phyloP scores from a whole-genome alignment of 2,888 invertebrate genomes.

The Macrophya alboannulata region DNA sequence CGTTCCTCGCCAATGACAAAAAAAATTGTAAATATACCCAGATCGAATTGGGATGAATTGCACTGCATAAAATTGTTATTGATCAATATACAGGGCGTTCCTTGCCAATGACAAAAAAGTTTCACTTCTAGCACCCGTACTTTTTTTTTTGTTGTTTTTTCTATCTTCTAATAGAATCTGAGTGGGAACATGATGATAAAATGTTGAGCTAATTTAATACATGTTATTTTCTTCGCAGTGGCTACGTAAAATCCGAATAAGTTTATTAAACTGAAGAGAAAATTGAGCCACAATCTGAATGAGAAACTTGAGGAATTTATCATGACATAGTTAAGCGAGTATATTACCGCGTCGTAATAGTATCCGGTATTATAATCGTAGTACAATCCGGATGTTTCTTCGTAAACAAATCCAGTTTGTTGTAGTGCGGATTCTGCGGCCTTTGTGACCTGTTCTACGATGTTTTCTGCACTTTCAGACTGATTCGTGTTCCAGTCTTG shows the following conservation, averaged over 20 bases:
- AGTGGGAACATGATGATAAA: constrained; percentile 21
- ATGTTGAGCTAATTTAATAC: neutral
- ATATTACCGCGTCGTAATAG: constrained; percentile 91
- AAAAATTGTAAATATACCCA: no score
- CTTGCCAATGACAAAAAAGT: no score
- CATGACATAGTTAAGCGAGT: neutral
- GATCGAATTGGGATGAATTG: no score
- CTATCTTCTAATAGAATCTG: no score
- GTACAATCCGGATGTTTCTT: constrained; percentile 93
- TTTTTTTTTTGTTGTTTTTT: no score
- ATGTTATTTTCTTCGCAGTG: neutral
- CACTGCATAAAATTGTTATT: no score
- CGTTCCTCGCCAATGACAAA: no score
- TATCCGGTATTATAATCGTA: constrained; percentile 94
- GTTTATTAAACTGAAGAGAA: neutral
- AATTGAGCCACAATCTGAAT: constrained; percentile 5
- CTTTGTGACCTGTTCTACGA: constrained; percentile 90
- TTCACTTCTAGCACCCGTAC: no score
- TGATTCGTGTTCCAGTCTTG: constrained; percentile 68
- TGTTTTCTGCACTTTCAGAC: constrained; percentile 75
- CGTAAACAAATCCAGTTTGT: constrained; percentile 91
- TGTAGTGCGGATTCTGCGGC: constrained; percentile 89
- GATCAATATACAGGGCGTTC: no score
- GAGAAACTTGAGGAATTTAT: neutral
- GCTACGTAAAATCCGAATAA: neutral